Evolutionary conservation across 1,140 invertebrate species (phyloP).

Genomic region (Drosophila elegans): DNA sequence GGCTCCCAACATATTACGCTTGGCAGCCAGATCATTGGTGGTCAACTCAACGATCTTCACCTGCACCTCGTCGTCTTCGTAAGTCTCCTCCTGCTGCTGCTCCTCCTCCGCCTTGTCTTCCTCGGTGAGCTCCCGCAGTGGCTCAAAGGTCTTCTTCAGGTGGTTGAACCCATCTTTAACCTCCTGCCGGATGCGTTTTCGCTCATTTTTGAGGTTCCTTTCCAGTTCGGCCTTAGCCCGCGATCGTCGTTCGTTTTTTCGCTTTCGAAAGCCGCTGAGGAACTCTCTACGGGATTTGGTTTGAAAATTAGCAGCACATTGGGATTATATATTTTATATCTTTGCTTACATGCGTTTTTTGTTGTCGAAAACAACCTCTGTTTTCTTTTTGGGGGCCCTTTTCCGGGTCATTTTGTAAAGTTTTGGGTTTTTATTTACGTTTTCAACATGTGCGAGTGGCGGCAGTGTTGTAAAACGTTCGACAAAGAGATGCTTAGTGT

Average conservation of each 20-base stretch:
- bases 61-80: conserved; percentile 90
- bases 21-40: conserved; percentile 87
- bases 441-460: conserved; percentile 36
- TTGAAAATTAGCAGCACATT: not conserved
- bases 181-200: conserved; percentile 90
- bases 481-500: not conserved
- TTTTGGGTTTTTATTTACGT: conserved; percentile 49
- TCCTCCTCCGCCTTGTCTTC: conserved; percentile 87
- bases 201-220: conserved; percentile 90
- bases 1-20: conserved; percentile 89
- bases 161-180: conserved; percentile 87
- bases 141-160: conserved; percentile 86
- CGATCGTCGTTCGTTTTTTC: conserved; percentile 90
- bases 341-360: conserved; percentile 86
- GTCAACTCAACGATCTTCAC: conserved; percentile 91
- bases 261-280: conserved; percentile 91
- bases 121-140: conserved; percentile 88
- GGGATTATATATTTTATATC: not conserved
- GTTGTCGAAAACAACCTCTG: conserved; percentile 87
- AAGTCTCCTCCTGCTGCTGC: conserved; percentile 88
- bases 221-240: conserved; percentile 90
- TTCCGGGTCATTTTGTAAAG: conserved; percentile 53
- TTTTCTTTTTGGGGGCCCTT: conserved; percentile 86
- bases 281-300: conserved; percentile 87
- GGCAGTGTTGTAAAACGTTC: conserved; percentile 4